phyloP scores from a whole-genome alignment of 1,140 invertebrate species.

The Sycophila sp. region DNA sequence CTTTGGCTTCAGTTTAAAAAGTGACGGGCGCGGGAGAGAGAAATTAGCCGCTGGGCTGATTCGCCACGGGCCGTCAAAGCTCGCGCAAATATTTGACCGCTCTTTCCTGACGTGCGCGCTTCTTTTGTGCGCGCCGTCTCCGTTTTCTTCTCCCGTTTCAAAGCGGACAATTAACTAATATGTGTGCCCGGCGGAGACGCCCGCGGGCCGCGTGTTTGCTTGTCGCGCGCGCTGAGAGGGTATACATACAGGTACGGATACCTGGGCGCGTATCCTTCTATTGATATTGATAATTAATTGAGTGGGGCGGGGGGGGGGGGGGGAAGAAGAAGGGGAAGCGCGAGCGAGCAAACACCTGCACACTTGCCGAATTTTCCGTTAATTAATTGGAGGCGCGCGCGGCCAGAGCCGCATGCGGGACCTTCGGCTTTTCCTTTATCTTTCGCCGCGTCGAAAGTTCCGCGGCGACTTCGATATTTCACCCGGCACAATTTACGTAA shows the following conservation, averaged over 20 bases:
- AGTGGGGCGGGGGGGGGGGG: not conserved
- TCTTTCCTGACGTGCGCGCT: too few relatives aligned
- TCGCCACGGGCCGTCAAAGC: not conserved
- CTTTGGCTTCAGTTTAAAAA: too few relatives aligned
- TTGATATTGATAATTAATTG: slow-evolving; percentile 26
- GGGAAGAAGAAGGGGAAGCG: not conserved
- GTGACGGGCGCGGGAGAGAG: too few relatives aligned
- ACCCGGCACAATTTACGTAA: too few relatives aligned
- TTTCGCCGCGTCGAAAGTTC: too few relatives aligned
- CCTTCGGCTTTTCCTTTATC: too few relatives aligned
- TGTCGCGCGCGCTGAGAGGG: too few relatives aligned
- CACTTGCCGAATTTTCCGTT: not conserved
- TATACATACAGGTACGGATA: not conserved
- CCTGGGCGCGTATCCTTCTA: not conserved
- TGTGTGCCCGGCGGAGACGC: not conserved
- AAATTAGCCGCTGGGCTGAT: not conserved
- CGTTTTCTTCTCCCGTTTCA: not conserved
- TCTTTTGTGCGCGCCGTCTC: not conserved
- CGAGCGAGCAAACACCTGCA: not conserved
- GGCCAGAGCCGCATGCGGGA: not conserved
- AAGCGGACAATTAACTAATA: slow-evolving; percentile 13
- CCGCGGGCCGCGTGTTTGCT: not conserved
- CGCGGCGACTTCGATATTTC: too few relatives aligned
- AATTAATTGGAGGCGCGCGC: not conserved
- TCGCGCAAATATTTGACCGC: slow-evolving; percentile 16